Conservation (phyloP, 1,140 invertebrate species). For the Brachionus koreanus region DNA sequence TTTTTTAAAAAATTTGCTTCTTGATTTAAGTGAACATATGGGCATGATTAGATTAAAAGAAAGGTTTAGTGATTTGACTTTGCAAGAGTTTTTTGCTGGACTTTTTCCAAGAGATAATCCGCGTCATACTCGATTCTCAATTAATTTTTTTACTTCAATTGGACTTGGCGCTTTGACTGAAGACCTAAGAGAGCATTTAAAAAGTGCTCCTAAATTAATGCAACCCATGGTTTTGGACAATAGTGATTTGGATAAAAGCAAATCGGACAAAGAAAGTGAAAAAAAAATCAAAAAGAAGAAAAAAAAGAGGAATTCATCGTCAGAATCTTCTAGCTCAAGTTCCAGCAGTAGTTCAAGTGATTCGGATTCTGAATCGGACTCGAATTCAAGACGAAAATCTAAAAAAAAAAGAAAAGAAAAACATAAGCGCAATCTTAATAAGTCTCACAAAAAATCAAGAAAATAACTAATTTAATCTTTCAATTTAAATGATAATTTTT, state of each 20-base stretch:
- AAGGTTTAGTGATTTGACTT: constrained; percentile 78
- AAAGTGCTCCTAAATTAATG: constrained; percentile 39
- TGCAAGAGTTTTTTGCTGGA: constrained; percentile 80
- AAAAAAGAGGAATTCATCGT: background rate
- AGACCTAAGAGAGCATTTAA: constrained; percentile 20
- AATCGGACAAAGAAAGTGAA: constrained; percentile 4
- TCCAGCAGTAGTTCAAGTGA: background rate
- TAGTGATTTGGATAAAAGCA: constrained; percentile 10
- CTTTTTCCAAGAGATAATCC: constrained; percentile 92
- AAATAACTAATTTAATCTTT: background rate
- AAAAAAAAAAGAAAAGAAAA: background rate
- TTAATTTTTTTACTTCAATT: constrained; percentile 98
- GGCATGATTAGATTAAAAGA: constrained; percentile 83
- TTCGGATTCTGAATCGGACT: background rate
- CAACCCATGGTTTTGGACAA: constrained; percentile 32
- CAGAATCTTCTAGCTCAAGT: background rate
- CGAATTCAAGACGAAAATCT: background rate
- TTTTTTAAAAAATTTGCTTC: constrained; percentile 94
- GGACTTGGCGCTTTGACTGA: constrained; percentile 89
- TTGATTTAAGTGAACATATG: constrained; percentile 94
- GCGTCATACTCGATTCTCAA: constrained; percentile 91
- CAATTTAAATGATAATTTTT: background rate
- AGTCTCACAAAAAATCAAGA: constrained; percentile 15
- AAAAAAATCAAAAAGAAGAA: constrained; percentile 2
- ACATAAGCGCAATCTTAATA: constrained; percentile 1